Conservation (phyloP, 2,888 invertebrate species). For the Leptinotarsa tumamoca region DNA sequence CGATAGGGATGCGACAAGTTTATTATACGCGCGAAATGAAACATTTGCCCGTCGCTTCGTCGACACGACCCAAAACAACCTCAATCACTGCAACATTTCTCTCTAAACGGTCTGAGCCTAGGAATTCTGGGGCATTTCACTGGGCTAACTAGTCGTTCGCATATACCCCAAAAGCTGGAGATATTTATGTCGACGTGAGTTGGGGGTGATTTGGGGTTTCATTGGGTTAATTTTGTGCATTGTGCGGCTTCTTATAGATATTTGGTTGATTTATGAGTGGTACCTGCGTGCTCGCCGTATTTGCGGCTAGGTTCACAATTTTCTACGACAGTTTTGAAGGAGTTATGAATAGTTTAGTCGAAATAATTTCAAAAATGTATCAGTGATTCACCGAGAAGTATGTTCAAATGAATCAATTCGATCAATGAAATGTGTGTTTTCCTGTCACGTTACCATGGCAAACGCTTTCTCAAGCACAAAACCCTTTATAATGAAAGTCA, state of each 20-base stretch:
- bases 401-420: no score
- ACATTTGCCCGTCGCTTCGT: conserved; percentile 33
- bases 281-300: conserved; percentile 7
- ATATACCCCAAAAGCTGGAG: conserved; percentile 20
- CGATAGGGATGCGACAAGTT: conserved; percentile 50
- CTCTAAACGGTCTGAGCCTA: conserved; percentile 41
- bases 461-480: no score
- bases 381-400: no score
- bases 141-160: conserved; percentile 44
- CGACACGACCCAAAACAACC: conserved; percentile 38
- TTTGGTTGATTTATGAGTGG: conserved; percentile 19
- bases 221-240: conserved; percentile 27
- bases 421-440: no score
- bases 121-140: conserved; percentile 49
- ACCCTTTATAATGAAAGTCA: no score
- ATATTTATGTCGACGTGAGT: conserved; percentile 36
- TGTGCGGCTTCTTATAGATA: conserved; percentile 17
- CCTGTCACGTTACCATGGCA: no score
- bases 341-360: no score
- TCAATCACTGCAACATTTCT: conserved; percentile 51
- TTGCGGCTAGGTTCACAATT: neutral
- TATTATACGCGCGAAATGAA: conserved; percentile 50
- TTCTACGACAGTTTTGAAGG: no score
- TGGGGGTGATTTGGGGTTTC: conserved; percentile 29
- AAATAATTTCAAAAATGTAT: no score